Percentiles rank a stretch among this genome's conserved stretches.
phyloP scores from a whole-genome alignment of 1,140 invertebrate genomes.

The Scaptomyza hsui region DNA sequence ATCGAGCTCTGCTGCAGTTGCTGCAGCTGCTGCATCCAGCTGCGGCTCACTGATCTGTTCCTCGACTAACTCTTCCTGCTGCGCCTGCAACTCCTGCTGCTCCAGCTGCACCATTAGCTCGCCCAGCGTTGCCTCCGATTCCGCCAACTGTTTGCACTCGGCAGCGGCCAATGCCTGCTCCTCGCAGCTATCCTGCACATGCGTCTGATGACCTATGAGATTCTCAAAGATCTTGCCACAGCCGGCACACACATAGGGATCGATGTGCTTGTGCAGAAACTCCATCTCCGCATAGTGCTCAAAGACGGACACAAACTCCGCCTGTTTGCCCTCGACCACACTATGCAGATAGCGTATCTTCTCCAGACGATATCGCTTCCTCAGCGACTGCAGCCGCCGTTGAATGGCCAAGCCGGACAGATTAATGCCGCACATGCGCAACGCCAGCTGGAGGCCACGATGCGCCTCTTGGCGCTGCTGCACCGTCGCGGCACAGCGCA shows the following conservation, averaged over 20 bases:
- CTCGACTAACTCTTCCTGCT: background rate
- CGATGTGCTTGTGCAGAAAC: constrained; percentile 75
- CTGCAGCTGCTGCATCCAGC: background rate
- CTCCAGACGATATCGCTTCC: constrained; percentile 71
- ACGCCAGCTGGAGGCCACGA: constrained; percentile 44
- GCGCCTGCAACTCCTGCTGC: background rate
- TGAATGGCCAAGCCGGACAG: constrained; percentile 62
- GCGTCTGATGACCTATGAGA: constrained; percentile 51
- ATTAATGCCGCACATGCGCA: constrained; percentile 49
- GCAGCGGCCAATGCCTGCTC: background rate
- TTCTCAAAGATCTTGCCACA: constrained; percentile 76
- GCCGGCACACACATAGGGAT: constrained; percentile 69
- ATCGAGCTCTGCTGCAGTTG: background rate
- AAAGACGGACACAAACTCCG: constrained; percentile 55
- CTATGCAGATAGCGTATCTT: constrained; percentile 72
- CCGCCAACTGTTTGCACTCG: background rate
- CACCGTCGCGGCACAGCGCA: constrained; percentile 35
- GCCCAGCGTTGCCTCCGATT: constrained; percentile 23
- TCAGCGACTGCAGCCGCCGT: constrained; percentile 58
- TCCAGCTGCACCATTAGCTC: constrained; percentile 32
- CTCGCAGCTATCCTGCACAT: constrained; percentile 59
- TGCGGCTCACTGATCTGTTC: background rate
- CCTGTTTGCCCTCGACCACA: constrained; percentile 60
- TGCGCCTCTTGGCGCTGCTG: constrained; percentile 38
- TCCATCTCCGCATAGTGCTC: constrained; percentile 69